Conservation (phyloP, 1,140 invertebrate species). For the Tenebrio molitor region DNA sequence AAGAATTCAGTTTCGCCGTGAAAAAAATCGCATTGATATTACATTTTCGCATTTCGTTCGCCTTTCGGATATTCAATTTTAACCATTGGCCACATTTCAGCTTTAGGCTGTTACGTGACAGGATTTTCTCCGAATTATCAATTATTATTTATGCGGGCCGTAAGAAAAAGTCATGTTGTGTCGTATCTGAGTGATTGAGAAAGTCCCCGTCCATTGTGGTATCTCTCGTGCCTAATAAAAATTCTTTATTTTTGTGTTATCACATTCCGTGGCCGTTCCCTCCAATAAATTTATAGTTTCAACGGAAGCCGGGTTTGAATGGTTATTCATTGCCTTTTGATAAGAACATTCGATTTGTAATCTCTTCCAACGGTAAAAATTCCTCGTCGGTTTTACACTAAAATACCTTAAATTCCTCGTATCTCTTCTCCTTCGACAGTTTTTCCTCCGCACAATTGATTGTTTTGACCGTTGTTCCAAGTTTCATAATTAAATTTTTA, state of each 20-base stretch:
- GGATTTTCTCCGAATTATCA: slow-evolving; percentile 10
- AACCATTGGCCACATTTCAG: slow-evolving; percentile 25
- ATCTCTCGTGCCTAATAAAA: slow-evolving; percentile 28
- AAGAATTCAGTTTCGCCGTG: too few species aligned
- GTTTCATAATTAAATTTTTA: slow-evolving; percentile 34
- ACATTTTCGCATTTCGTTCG: slow-evolving; percentile 21
- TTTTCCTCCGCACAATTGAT: slow-evolving; percentile 10
- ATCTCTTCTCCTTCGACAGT: slow-evolving; percentile 12
- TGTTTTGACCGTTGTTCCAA: background rate
- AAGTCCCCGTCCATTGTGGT: background rate
- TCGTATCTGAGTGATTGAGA: background rate
- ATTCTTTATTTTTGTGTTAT: slow-evolving; percentile 38
- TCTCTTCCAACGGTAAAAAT: slow-evolving; percentile 6
- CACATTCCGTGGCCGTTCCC: slow-evolving; percentile 11
- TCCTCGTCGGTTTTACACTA: slow-evolving; percentile 11
- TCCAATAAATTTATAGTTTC: slow-evolving; percentile 42
- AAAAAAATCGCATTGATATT: too few species aligned
- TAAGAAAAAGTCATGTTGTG: background rate
- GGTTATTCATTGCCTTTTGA: slow-evolving; percentile 48
- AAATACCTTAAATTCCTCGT: slow-evolving; percentile 16
- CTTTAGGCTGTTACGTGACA: slow-evolving; percentile 21
- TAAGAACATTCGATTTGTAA: slow-evolving; percentile 42
- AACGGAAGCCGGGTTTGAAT: slow-evolving; percentile 36
- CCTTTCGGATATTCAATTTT: slow-evolving; percentile 27
- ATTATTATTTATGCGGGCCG: slow-evolving; percentile 23